Base-by-base conservation (phyloP, 2,113 vertebrate species). In the Drymodes brunneopygia region DNA sequence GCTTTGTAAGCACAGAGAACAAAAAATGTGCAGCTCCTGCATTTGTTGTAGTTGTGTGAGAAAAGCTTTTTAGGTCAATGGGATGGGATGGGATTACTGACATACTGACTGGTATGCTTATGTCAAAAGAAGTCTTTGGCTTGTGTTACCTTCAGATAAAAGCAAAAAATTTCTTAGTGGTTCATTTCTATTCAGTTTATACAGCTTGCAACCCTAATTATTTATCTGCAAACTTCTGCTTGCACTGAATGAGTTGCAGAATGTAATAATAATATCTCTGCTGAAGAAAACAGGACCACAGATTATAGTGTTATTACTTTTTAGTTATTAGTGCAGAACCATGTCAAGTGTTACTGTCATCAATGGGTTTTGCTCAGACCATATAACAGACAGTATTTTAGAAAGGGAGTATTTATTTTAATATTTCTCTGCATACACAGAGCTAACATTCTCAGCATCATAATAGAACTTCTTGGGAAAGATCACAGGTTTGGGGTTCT, bases 41-140 rank as follows among this genome's bases (percentile, higher is more conserved):
- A 16, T 36, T 69, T 57, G 14, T 9, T 69, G n/a, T 18, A 60
- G 21, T 8, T 95, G 50, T 28, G 51, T 22, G 18, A 73, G 62
- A 50, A 24, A 85, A 60, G 19, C 45, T 92, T 48, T 82, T 7
- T 24, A 23, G 4, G n/a, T 42, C 35, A 88, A 33, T 11, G 7
- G 24, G 21, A 61, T 11, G 7, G 24, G 21, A 61, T 57, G 12
- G 35, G 12, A 82, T 48, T 77, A 38, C 11, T 0, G 1, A n/a
- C 12, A 14, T 21, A 64, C 14, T 72, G 45, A 9, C 53, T 12
- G 7, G 20, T 31, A 35, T 14, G 12, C 9, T 33, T 28, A 27
- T 0, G 1, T 12, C 0, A 2, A 69, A 27, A 61, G 21, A 86
- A 65, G 24, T 21, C n/a, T 85, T 74, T 45, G 15, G 48, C 15